These are phyloP conservation scores for Catharus minimus DNA, from an alignment of 2,113 vertebrate species.

Conservation along the genomic window DNA sequence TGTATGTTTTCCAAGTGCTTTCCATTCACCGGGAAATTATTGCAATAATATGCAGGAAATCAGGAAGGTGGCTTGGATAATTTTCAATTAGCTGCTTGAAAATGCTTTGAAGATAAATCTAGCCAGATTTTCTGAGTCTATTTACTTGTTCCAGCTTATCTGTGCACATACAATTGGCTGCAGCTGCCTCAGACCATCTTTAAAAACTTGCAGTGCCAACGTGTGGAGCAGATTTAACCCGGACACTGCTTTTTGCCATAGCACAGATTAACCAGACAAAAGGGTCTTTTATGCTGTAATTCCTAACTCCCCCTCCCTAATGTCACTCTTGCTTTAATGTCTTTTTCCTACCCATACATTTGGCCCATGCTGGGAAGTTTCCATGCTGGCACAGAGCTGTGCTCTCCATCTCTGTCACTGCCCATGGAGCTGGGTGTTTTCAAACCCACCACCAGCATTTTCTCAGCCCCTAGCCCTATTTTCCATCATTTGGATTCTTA, in stretches of 20 bases:
- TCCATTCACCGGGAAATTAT: background rate
- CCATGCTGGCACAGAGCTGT: background rate
- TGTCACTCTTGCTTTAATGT: background rate
- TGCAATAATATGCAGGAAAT: conserved; percentile 10
- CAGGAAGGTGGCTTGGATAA: conserved; percentile 33
- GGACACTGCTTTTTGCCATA: background rate
- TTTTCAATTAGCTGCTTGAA: conserved; percentile 54
- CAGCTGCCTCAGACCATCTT: conserved; percentile 34
- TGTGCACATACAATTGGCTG: conserved; percentile 15
- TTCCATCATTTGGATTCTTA: background rate
- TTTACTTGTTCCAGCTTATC: conserved; percentile 44
- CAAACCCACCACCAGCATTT: background rate
- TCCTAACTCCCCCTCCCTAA: background rate
- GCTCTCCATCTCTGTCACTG: background rate
- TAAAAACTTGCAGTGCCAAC: background rate
- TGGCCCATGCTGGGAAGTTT: background rate
- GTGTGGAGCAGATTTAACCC: background rate
- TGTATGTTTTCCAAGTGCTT: conserved; percentile 18
- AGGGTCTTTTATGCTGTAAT: background rate
- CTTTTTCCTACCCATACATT: background rate
- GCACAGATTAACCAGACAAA: conserved; percentile 5
- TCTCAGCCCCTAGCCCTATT: background rate
- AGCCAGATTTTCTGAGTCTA: conserved; percentile 16
- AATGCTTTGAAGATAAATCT: conserved; percentile 52
- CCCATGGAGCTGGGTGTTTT: background rate